phyloP scores from a whole-genome alignment of 1,140 invertebrate genomes.

The Pseudomyrmex sp. region DNA sequence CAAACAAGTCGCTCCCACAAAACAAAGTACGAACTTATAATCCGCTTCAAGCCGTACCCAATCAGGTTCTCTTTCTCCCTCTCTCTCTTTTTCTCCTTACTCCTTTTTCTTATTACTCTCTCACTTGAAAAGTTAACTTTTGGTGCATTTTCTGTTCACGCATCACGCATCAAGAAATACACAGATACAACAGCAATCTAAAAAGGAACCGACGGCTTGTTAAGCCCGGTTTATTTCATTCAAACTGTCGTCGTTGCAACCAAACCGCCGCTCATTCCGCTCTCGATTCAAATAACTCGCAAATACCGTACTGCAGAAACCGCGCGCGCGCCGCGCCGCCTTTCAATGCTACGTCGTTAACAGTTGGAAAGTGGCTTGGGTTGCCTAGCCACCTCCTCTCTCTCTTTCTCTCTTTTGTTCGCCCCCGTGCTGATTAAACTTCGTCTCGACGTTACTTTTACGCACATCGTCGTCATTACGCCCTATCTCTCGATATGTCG shows the following conservation, averaged over 20 bases:
- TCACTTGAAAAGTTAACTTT: slow-evolving; percentile 5
- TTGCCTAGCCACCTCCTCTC: neutral
- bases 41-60: too few relatives aligned
- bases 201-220: neutral
- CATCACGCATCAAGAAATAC: too few relatives aligned
- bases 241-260: neutral
- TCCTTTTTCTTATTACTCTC: too few relatives aligned
- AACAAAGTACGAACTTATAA: too few relatives aligned
- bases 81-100: too few relatives aligned
- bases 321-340: neutral
- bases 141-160: neutral
- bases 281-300: slow-evolving; percentile 6
- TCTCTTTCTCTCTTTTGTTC: slow-evolving; percentile 26
- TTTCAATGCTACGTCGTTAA: slow-evolving; percentile 53
- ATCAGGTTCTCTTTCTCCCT: too few relatives aligned
- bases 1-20: neutral
- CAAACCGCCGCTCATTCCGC: neutral
- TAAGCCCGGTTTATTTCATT: neutral
- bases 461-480: slow-evolving; percentile 15
- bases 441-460: slow-evolving; percentile 36
- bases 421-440: slow-evolving; percentile 34
- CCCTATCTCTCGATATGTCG: slow-evolving; percentile 14
- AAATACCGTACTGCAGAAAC: slow-evolving; percentile 19
- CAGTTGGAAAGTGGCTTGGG: slow-evolving; percentile 31
- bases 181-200: slow-evolving; percentile 16